Conservation (phyloP, 1,140 invertebrate species). For the Penaeus chinensis region DNA sequence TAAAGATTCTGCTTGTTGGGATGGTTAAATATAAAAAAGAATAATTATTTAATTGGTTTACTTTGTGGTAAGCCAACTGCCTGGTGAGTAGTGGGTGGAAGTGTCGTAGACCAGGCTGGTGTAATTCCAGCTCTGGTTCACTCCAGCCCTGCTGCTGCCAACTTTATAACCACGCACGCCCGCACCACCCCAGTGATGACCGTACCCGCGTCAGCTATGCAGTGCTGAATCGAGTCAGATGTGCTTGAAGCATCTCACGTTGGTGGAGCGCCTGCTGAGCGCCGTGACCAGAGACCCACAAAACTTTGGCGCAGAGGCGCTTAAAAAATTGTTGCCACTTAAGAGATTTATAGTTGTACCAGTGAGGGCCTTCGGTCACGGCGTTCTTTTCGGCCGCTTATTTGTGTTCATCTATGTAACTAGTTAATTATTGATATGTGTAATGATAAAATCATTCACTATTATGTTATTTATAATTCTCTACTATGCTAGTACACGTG, state of each 20-base stretch:
- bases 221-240: slow-evolving; percentile 60
- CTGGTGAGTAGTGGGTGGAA: slow-evolving; percentile 48
- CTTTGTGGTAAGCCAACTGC: slow-evolving; percentile 54
- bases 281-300: slow-evolving; percentile 53
- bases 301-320: slow-evolving; percentile 41
- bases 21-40: slow-evolving; percentile 58
- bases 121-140: slow-evolving; percentile 29
- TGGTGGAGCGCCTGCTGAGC: slow-evolving; percentile 49
- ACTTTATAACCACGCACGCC: slow-evolving; percentile 48
- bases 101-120: slow-evolving; percentile 34
- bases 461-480: slow-evolving; percentile 59
- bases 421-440: slow-evolving; percentile 59
- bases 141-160: slow-evolving; percentile 41
- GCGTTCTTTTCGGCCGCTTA: slow-evolving; percentile 48
- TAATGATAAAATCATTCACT: slow-evolving; percentile 58
- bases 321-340: slow-evolving; percentile 58
- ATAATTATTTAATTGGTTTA: slow-evolving; percentile 58
- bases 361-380: slow-evolving; percentile 49
- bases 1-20: slow-evolving; percentile 60
- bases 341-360: slow-evolving; percentile 59
- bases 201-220: slow-evolving; percentile 55
- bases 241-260: slow-evolving; percentile 59
- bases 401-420: slow-evolving; percentile 62
- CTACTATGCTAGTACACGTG: slow-evolving; percentile 56
- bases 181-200: slow-evolving; percentile 53